Evolutionary conservation across 2,797 vertebrate genomes (phyloP), one percentile per base, ranked within the genome.

Genomic region (Odontamblyopus lacepedii): DNA sequence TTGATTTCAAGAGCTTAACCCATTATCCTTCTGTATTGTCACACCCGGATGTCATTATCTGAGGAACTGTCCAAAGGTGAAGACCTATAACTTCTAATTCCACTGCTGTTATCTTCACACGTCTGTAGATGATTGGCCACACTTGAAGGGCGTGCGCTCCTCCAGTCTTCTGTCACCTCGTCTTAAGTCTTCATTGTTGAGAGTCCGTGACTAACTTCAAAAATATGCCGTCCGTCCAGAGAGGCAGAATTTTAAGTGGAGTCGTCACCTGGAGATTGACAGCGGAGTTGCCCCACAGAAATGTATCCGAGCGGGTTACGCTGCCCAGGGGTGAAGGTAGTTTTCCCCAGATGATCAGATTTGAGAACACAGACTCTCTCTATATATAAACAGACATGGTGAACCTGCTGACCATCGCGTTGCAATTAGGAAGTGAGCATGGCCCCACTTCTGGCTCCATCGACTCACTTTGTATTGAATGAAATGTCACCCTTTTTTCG

Each of bases 181-280:
- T 73, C 26, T 27, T 59, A 19, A 50, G 48, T 57, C 63, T 73
- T 5, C 61, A 55, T 68, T 67, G 48, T 23, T 59, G 4, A 72
- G 18, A 59, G 18, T 26, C 9, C 26, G 18, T 89, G 81, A 84
- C 61, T 79, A 69, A 71, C 67, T 9, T 73, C 41, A 70, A 0
- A 75, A 29, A 32, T 61, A 85, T 85, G 87, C 65, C 5, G 67
- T 48, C 53, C 19, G 38, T 65, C 70, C 59, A 66, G 71, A 79
- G 71, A 50, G 38, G 7, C 6, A 4, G 53, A 29, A n/a, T 63
- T 63, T 41, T 35, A 48, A 51, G 29, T 57, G 0, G 15, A 27
- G 8, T 19, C 2, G 59, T 74, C 59, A 63, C 6, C 5, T 1
- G 11, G 26, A 48, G 13, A 57, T 13, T 62, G n/a, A 62, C 18